Base-by-base conservation (phyloP, 2,797 vertebrate species). In the Vireo griseus region DNA sequence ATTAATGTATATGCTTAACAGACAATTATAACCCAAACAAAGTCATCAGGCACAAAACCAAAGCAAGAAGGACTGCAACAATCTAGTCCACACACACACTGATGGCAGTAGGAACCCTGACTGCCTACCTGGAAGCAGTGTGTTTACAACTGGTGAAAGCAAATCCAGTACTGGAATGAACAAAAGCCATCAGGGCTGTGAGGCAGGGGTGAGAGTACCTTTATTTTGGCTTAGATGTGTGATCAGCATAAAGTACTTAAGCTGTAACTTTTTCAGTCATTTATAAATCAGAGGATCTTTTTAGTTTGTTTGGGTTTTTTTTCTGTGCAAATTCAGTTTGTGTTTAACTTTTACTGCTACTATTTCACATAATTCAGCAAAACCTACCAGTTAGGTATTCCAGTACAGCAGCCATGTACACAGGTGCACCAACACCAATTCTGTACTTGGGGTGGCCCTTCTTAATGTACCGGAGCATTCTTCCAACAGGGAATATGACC, bases 391-490 rank as follows among this genome's bases (percentile, higher is more conserved):
- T 99, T 17, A 99, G 98, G 95, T 99, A 99, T 94, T 99, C 99
- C 48, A 99, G 98, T 9, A 99, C 99, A 10, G 99, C 99, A 17
- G 99, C 99, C 98, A 99, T 98, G 97, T 99, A 99, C 47, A 99
- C 99, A 0, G 99, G 99, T 3, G 99, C 99, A 61, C 99, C 99
- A 59, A 99, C 99, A 18, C 99, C 99, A n/a, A 99, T 99, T 92
- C 99, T 98, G 94, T 99, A 99, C 86, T 99, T 99, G 0, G 99
- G 99, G 74, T 99, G 98, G 44, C 99, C 99, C 92, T 98, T 98
- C 95, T 99, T 99, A 94, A 99, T 99, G 97, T 99, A 99, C 65
- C 99, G 98, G 69, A 99, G 98, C 99, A 99, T 99, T 87, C 99
- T 98, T n/a, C 99, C 99, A 51, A 99, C 99, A 0, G 99, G 99